These are phyloP conservation scores for Digitonthophagus gazella DNA, from an alignment of 2,888 invertebrate species.

Conservation along the genomic window DNA sequence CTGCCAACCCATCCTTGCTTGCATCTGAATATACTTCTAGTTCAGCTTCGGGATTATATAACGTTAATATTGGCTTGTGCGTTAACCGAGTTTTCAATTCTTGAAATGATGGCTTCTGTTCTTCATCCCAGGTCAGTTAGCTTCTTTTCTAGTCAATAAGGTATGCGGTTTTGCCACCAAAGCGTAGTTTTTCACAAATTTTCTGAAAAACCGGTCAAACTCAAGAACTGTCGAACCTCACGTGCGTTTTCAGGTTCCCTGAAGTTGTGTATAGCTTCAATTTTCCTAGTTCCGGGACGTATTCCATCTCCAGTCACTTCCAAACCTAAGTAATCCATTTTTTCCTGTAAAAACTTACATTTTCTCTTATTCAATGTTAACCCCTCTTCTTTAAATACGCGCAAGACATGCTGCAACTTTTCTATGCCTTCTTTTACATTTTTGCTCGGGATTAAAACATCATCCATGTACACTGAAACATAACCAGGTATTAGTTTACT, in stretches of 20 bases:
- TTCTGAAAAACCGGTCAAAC: conserved; percentile 45
- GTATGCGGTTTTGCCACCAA: conserved; percentile 15
- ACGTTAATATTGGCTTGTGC: conserved; percentile 31
- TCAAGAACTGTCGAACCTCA: conserved; percentile 37
- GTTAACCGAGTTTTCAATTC: conserved; percentile 25
- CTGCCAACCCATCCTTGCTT: conserved; percentile 34
- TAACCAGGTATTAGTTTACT: not conserved
- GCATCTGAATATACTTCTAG: conserved; percentile 40
- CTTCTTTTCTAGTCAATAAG: conserved; percentile 26
- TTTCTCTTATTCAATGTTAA: conserved; percentile 8
- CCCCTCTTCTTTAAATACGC: not conserved
- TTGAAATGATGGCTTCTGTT: conserved; percentile 29
- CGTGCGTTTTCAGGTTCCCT: not conserved
- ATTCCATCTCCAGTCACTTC: conserved; percentile 29
- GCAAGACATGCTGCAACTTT: not conserved
- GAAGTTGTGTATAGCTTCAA: conserved; percentile 23
- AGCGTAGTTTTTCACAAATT: conserved; percentile 33
- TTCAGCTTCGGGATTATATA: conserved; percentile 31
- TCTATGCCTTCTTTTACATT: conserved; percentile 19
- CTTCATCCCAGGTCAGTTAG: conserved; percentile 22
- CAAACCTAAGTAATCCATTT: conserved; percentile 31
- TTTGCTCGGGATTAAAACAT: conserved; percentile 27
- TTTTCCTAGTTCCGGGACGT: conserved; percentile 29
- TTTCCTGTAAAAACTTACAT: conserved; percentile 28
- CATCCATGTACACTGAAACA: conserved; percentile 26